phyloP scores from a whole-genome alignment of 2,113 vertebrate genomes.

The Rana temporaria region DNA sequence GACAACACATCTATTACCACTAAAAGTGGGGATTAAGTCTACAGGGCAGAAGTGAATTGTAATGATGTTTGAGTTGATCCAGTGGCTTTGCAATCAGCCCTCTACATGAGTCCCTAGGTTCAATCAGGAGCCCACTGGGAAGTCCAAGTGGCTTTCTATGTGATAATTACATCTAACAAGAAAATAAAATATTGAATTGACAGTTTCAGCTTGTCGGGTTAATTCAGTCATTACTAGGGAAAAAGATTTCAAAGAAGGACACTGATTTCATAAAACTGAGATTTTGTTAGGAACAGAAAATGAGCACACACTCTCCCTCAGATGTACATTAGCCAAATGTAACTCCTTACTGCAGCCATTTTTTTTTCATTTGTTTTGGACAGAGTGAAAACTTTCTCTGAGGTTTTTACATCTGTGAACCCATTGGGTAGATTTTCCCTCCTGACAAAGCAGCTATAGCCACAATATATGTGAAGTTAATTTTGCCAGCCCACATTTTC shows the following conservation, averaged over 20 bases:
- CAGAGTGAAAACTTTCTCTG: too few relatives aligned
- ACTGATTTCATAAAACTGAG: background rate
- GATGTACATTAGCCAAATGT: too few relatives aligned
- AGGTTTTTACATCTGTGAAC: too few relatives aligned
- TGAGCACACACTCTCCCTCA: too few relatives aligned
- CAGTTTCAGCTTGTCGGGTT: constrained; percentile 35
- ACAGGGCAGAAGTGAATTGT: constrained; percentile 28
- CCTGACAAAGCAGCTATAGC: too few relatives aligned
- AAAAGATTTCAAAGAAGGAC: constrained; percentile 1
- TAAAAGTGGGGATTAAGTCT: background rate
- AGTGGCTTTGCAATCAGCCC: constrained; percentile 52
- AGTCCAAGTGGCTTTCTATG: constrained; percentile 29
- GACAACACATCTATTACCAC: background rate
- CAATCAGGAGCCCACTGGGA: constrained; percentile 47
- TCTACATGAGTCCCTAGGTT: constrained; percentile 42
- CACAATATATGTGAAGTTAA: too few relatives aligned
- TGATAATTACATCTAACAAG: constrained; percentile 53
- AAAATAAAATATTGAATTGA: constrained; percentile 54
- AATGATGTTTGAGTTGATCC: constrained; percentile 48
- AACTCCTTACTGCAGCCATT: too few relatives aligned
- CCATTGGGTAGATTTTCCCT: too few relatives aligned
- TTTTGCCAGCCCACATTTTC: too few relatives aligned
- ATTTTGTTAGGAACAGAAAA: too few relatives aligned
- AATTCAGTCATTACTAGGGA: constrained; percentile 36
- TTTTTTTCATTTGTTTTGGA: too few relatives aligned